Evolutionary conservation across 2,113 vertebrate genomes (phyloP), one percentile per base, ranked within the genome.

Genomic region (Protobothrops mucrosquamatus): DNA sequence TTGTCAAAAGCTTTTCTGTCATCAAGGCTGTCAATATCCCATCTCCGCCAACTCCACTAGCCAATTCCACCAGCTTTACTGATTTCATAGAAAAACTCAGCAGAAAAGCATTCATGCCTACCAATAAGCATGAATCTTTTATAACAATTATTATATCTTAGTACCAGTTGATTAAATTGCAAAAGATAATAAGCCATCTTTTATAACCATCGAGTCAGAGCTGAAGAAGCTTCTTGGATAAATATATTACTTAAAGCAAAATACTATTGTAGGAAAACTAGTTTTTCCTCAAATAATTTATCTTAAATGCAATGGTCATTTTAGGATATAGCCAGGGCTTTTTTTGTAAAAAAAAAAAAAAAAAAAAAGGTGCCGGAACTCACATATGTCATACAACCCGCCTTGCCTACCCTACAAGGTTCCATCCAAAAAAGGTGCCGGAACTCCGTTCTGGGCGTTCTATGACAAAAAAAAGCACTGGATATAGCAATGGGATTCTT

Each of bases 121-220:
- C 95, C 96, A 97, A 94, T n/a, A 95, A 92, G 91, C 94, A 94
- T 95, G 95, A 23, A 22, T 81, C 18, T 9, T 81, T 81, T 9
- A 81, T 43, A 8, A 39, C 2, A 81, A 18, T 43, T 81, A 81
- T 43, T 43, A 81, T 39, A 43, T 81, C n/a, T 81, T 81, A 39
- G 7, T 81, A 81, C 18, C 34, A 43, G 7, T 43, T 81, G 34
- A 81, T 39, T 81, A 81, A 43, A 81, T 43, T 43, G 22, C 34
- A 43, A 81, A 81, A 81, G 34, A 81, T 81, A 81, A 43, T 81
- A 81, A 81, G 34, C 18, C 6, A 10, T 43, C 7, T 81, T 43
- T 39, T 39, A 81, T 39, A 39, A 22, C 1, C 48, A 51, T 51
- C 48, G 48, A 51, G 48, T 51, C 48, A 51, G 8, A 51, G 48